Base-by-base conservation (phyloP, 1,140 invertebrate genomes). In the Caerostris extrusa region DNA sequence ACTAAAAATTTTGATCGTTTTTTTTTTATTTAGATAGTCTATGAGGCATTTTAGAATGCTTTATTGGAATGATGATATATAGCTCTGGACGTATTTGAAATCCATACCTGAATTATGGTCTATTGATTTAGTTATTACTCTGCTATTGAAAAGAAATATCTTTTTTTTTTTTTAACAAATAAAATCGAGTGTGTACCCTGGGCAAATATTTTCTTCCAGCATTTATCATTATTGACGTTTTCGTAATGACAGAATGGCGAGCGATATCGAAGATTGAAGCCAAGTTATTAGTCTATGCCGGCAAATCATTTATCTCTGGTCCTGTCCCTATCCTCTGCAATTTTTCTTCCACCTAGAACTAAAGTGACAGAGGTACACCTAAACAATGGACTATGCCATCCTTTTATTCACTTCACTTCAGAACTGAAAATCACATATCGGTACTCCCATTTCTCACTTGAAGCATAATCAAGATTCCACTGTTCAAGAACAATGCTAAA, bases 171-270 rank as follows among this genome's bases (percentile, higher is more conserved):
- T 90, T 90, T 55, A 90, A 77, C 64, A 90, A 90, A 90, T 77
- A 90, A 90, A 90, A 88, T 88, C 58, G 69, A 55, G 86, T 61
- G 69, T 90, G 58, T 87, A 64, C 57, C 85, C 60, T 60, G 34
- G 14, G 90, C 55, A 91, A 82, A 81, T 81, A 91, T 91, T 91
- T 91, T 83, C 57, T 53, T 61, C 71, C 8, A 64, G 90, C 69
- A 91, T 91, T 91, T 82, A 91, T 91, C 90, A 91, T 91, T 91
- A 91, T 82, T 91, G 90, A 61, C 71, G 58, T 77, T 91, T 83
- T 34, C 10, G 77, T 91, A 82, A 91, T 91, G 90, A 91, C 71
- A 58, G 90, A 82, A 34, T 60, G 53, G 69, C 90, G 71, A 83
- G 82, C 58, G 71, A 71, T 53, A 90, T 90, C 55, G 50, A 81